These are phyloP conservation scores for Brachymystax lenok DNA, from an alignment of 2,797 vertebrate species.

Conservation along the genomic window DNA sequence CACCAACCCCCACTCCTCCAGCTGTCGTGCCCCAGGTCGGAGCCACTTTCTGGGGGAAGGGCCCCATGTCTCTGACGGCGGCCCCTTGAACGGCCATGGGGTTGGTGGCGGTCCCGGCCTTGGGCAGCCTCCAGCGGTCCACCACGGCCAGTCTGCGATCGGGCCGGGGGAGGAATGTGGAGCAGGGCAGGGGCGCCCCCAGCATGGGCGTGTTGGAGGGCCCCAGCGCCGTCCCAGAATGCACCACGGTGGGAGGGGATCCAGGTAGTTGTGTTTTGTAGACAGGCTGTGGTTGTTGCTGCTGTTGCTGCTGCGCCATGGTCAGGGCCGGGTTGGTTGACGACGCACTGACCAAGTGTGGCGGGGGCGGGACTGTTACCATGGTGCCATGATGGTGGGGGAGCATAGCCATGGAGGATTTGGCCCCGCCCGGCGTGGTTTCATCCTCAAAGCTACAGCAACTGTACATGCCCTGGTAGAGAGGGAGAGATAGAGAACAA, in stretches of 20 bases:
- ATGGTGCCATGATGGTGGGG: constrained; percentile 75
- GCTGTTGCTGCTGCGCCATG: constrained; percentile 71
- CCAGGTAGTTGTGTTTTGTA: constrained; percentile 82
- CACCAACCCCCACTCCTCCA: constrained; percentile 62
- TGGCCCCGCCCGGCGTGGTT: constrained; percentile 72
- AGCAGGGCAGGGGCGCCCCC: constrained; percentile 81
- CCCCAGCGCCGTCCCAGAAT: constrained; percentile 77
- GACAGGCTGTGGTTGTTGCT: constrained; percentile 73
- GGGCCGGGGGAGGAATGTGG: constrained; percentile 85
- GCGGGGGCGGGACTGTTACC: constrained; percentile 71
- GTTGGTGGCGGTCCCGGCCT: constrained; percentile 72
- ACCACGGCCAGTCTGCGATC: constrained; percentile 83
- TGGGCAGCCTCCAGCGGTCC: constrained; percentile 86
- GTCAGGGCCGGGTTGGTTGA: constrained; percentile 71
- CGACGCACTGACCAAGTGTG: constrained; percentile 73
- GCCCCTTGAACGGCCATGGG: constrained; percentile 71
- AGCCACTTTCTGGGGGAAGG: constrained; percentile 78
- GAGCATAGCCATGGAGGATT: constrained; percentile 65
- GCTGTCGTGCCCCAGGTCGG: constrained; percentile 75
- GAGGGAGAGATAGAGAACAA: constrained; percentile 21
- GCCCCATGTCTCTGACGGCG: constrained; percentile 74
- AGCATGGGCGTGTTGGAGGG: constrained; percentile 80
- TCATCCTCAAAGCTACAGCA: constrained; percentile 91
- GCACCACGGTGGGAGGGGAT: constrained; percentile 77
- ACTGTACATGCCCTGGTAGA: constrained; percentile 89